phyloP scores from a whole-genome alignment of 35 echinoderm and acorn worm genomes.

The Patiria miniata region DNA sequence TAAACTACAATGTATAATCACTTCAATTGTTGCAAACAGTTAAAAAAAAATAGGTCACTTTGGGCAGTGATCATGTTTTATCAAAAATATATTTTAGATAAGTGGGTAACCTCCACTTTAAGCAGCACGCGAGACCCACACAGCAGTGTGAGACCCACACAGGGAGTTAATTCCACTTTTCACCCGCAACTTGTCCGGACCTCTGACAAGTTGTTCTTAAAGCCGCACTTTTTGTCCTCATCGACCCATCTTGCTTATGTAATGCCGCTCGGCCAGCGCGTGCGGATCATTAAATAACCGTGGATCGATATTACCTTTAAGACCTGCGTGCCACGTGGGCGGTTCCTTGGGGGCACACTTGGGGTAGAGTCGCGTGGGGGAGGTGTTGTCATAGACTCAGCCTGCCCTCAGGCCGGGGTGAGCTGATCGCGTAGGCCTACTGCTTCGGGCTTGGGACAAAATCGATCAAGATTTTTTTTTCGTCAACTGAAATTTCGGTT shows the following conservation, averaged over 20 bases:
- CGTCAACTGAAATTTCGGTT: background rate
- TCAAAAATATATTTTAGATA: no score
- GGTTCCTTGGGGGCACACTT: background rate
- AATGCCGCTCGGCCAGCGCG: background rate
- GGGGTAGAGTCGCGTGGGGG: background rate
- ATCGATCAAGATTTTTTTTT: background rate
- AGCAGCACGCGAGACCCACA: background rate
- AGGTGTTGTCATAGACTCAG: background rate
- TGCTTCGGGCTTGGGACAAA: background rate
- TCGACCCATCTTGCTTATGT: background rate
- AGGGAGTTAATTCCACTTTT: background rate
- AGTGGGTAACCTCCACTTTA: background rate
- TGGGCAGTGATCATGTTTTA: no score
- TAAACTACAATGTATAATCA: background rate
- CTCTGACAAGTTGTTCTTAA: background rate
- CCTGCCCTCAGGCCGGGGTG: background rate
- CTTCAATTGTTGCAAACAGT: background rate
- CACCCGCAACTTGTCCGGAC: background rate
- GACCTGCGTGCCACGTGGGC: background rate
- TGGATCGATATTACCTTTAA: constrained; percentile 17
- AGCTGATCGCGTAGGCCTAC: background rate
- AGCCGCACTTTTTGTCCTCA: background rate
- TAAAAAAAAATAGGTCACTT: background rate
- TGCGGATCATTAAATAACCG: background rate
- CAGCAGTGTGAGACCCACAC: background rate